Base-by-base conservation (phyloP, 2,113 vertebrate species). In the Montifringilla adamsi region DNA sequence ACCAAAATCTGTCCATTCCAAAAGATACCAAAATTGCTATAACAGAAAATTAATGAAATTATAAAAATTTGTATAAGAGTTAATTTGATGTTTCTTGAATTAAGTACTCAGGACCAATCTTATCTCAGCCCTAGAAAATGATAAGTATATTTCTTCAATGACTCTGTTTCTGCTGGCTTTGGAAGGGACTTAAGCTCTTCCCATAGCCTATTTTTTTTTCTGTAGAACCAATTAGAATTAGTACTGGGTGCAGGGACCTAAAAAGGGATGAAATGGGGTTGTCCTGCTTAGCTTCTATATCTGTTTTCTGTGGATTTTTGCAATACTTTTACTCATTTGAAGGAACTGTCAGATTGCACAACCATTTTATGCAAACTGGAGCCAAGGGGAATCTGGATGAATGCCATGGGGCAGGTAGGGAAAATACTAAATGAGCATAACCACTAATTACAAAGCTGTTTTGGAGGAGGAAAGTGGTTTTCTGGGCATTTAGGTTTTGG, bases 401-500 rank as follows among this genome's bases (percentile, higher is more conserved):
- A 46, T 0, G 0, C 17, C 20, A 39, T 1, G 1, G 13, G 2
- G 3, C 11, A 79, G 30, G 15, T 31, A 67, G 15, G 14, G 16
- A 78, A 20, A 95, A 37, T 30, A 8, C 28, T 64, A 20, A 49
- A 31, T 37, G 4, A 69, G 4, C 27, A 67, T 8, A 63, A 63
- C 5, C 23, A 58, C 8, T 59, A 39, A 37, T 5, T 64, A 5
- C 7, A 78, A 43, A 76, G 21, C 1, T 39, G 2, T 1, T 83
- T 53, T 20, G 0, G 3, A 8, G 9, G 4, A 49, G 4, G 7
- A 62, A 7, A 6, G 7, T 41, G 28, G 1, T 3, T 56, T 84
- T 70, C 24, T 78, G 39, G 5, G 17, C 1, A 2, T 47, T 62
- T 44, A 10, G 13, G 9, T 21, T 21, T 39, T 7, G 10, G 3